Evolutionary conservation across 1,140 invertebrate genomes (phyloP).

Genomic region (Bemisia tabaci): DNA sequence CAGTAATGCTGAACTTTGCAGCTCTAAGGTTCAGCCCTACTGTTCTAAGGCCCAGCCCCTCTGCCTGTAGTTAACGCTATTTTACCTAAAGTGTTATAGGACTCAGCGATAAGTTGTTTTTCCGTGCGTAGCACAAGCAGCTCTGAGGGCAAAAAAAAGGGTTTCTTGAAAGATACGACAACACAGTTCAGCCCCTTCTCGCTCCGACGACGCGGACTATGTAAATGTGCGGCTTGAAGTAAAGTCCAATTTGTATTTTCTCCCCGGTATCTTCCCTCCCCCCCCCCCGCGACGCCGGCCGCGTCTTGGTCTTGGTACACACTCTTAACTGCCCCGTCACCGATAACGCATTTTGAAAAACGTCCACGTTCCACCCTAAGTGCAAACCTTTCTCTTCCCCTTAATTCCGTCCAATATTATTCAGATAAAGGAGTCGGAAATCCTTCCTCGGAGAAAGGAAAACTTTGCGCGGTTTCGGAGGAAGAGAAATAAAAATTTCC

Average conservation of each 20-base stretch:
- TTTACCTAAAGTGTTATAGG: too few species aligned
- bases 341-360: background rate
- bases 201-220: background rate
- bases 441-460: background rate
- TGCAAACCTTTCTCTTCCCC: background rate
- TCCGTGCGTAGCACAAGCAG: too few species aligned
- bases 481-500: background rate
- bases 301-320: background rate
- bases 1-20: too few species aligned
- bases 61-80: too few species aligned
- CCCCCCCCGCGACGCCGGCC: background rate
- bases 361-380: background rate
- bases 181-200: background rate
- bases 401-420: background rate
- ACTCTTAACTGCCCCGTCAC: background rate
- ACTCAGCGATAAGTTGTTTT: too few species aligned
- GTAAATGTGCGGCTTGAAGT: background rate
- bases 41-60: too few species aligned
- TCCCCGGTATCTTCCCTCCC: background rate
- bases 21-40: too few species aligned
- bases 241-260: background rate
- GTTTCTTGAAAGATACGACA: too few species aligned
- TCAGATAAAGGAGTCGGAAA: background rate
- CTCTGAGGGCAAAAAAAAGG: too few species aligned
- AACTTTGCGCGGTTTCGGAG: background rate